phyloP scores from a whole-genome alignment of 2,113 vertebrate species.

The Garra rufa region DNA sequence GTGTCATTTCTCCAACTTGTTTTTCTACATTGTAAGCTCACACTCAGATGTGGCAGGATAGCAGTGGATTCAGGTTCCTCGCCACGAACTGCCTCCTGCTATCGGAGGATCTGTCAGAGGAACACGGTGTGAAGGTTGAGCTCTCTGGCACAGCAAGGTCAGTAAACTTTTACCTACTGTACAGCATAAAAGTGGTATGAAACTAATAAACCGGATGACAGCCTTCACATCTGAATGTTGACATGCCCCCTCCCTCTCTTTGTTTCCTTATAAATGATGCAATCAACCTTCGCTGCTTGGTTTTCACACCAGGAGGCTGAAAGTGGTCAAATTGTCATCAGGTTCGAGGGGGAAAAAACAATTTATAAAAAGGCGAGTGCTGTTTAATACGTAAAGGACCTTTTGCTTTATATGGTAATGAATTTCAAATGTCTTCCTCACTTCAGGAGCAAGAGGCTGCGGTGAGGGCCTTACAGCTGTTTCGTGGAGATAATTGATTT shows the following conservation, averaged over 20 bases:
- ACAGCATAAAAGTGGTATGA: background rate
- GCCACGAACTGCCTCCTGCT: background rate
- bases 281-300: slow-evolving; percentile 58
- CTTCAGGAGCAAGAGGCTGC: slow-evolving; percentile 57
- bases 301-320: slow-evolving; percentile 53
- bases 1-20: slow-evolving; percentile 21
- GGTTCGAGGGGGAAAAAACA: slow-evolving; percentile 41
- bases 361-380: slow-evolving; percentile 54
- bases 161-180: slow-evolving; percentile 35
- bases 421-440: slow-evolving; percentile 62
- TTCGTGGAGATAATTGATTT: slow-evolving; percentile 65
- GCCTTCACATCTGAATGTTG: slow-evolving; percentile 34
- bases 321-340: slow-evolving; percentile 59
- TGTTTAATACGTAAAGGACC: slow-evolving; percentile 56
- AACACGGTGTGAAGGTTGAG: slow-evolving; percentile 3
- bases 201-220: slow-evolving; percentile 26
- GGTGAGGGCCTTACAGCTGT: slow-evolving; percentile 62
- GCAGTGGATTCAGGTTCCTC: slow-evolving; percentile 9
- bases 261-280: slow-evolving; percentile 59
- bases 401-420: slow-evolving; percentile 58
- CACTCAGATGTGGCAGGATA: slow-evolving; percentile 4
- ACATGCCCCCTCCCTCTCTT: slow-evolving; percentile 43
- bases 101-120: background rate
- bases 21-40: background rate
- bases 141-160: slow-evolving; percentile 17